Evolutionary conservation across 2,113 vertebrate species (phyloP), one percentile per base, ranked within the genome.

Genomic region (Paralichthys olivaceus): DNA sequence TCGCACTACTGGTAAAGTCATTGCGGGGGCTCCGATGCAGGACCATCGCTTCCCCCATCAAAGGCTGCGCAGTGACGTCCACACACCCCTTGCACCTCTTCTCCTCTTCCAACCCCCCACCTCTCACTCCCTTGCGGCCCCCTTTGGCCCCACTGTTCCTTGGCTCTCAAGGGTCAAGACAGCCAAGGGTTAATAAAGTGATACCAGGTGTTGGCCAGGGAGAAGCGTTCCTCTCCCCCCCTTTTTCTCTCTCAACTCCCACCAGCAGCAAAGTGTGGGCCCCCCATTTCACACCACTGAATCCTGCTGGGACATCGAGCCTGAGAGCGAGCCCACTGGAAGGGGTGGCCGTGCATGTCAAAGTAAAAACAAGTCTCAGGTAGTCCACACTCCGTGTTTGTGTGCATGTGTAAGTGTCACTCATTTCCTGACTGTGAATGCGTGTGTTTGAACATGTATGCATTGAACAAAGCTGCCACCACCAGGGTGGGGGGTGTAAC

Each of bases 181-280:
- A 89, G 92, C 86, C 81, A 79, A 93, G 93, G 91, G 93, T 94
- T 94, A 93, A 95, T 95, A 94, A 95, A 95, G 93, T 95, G 93
- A 94, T 95, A 93, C 94, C 94, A 95, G 94, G 94, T 95, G 94
- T 94, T 89, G 85, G 75, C 87, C 85, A 87, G 58, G 91, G 89
- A 92, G 86, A 75, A 81, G 47, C 47, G 0, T 73, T 49, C 5
- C 15, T 17, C 11, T 17, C 7, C 28, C 23, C 70, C 34, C 58
- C 40, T 68, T 64, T 66, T 78, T 71, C 71, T 61, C 58, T 68
- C 72, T 72, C 62, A 82, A 87, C 82, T 89, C 89, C 79, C 87
- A 87, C 86, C 85, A 79, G 75, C 80, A 84, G 76, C 86, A 86
- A 80, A 87, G 70, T 45, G 80, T 62, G 91, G 83, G 79, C 85